These are phyloP conservation scores for Oenanthe oenanthe DNA, from an alignment of 2,113 vertebrate species.

Conservation along the genomic window DNA sequence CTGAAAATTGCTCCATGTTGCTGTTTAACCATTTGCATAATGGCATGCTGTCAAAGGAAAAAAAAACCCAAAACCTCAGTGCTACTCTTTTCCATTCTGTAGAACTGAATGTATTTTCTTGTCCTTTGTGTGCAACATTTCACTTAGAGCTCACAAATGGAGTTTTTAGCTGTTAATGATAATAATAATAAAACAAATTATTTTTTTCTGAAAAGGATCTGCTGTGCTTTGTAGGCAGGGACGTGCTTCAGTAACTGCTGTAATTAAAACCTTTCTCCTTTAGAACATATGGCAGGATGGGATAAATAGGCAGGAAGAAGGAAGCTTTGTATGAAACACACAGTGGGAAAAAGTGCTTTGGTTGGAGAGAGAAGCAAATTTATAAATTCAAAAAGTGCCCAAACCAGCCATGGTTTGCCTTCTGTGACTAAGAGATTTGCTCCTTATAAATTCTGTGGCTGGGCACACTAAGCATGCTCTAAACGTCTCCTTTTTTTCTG, in stretches of 20 bases:
- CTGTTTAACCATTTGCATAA: not conserved
- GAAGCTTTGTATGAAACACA: not conserved
- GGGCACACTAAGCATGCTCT: rapidly evolving
- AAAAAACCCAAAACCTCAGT: not conserved
- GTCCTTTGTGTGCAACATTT: not conserved
- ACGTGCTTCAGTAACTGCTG: not conserved
- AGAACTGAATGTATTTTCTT: not conserved
- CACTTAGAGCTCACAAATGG: not conserved
- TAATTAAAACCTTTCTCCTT: not conserved
- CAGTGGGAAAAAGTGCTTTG: not conserved
- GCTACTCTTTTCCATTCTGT: not conserved
- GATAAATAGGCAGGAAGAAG: not conserved
- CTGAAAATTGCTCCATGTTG: not conserved
- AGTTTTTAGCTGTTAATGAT: not conserved
- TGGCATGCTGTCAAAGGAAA: not conserved
- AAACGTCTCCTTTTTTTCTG: not conserved
- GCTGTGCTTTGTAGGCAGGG: not conserved
- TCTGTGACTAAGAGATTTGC: not conserved
- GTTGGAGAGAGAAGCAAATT: rapidly evolving
- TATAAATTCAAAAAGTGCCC: not conserved
- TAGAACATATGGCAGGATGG: not conserved
- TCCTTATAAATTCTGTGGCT: not conserved
- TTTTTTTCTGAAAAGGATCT: not conserved
- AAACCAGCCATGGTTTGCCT: not conserved
- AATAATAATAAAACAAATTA: not conserved